These are phyloP conservation scores for Anthoscopus minutus DNA, from an alignment of 2,113 vertebrate species.

Conservation along the genomic window DNA sequence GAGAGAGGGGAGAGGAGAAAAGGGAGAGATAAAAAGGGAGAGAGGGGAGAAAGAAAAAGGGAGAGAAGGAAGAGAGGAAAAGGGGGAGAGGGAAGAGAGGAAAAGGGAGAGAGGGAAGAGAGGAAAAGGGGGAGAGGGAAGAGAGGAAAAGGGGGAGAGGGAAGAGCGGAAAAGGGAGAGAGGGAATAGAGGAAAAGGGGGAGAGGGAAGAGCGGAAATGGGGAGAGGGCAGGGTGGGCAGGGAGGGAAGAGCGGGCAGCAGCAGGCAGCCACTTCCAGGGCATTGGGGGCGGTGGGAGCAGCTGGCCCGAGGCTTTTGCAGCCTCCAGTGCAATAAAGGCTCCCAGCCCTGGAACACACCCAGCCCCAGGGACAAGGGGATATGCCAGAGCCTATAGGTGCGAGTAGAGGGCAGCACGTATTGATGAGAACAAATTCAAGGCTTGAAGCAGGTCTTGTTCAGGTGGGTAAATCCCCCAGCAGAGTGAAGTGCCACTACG, in stretches of 20 bases:
- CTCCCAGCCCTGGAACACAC: not conserved
- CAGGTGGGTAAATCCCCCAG: too few species aligned
- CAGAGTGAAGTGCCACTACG: not conserved
- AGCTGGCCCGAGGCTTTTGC: not conserved
- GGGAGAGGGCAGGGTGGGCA: not conserved
- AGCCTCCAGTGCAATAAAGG: not conserved
- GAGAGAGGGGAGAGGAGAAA: too few species aligned
- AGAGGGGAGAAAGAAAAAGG: too few species aligned
- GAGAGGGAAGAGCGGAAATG: too few species aligned
- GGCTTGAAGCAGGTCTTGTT: not conserved
- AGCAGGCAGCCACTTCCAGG: not conserved
- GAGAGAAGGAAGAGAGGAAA: too few species aligned
- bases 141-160: not conserved
- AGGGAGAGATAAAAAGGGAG: too few species aligned
- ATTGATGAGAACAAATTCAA: not conserved
- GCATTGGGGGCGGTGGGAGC: rapidly evolving
- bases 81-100: too few species aligned
- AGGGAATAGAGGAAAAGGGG: too few species aligned
- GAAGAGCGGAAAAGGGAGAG: too few species aligned
- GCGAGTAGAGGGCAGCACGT: rapidly evolving
- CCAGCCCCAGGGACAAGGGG: not conserved
- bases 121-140: too few species aligned
- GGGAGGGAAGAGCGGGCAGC: not conserved
- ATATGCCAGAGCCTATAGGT: not conserved
- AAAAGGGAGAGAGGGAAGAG: too few species aligned